Percentiles rank a stretch among this genome's conserved stretches.
phyloP scores from a whole-genome alignment of 2,888 invertebrate genomes.

The Cephus pulcher region DNA sequence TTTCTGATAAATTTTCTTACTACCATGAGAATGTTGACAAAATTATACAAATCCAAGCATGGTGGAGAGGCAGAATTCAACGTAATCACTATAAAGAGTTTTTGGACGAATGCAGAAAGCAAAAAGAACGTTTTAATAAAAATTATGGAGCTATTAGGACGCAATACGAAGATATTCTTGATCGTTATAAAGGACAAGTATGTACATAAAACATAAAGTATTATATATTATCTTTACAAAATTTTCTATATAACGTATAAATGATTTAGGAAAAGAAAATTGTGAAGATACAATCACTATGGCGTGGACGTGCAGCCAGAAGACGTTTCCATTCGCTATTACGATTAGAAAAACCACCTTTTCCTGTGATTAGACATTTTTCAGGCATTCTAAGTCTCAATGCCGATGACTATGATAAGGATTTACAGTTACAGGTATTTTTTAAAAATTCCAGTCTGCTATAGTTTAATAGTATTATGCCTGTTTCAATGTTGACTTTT shows the following conservation, averaged over 20 bases:
- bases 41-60: slow-evolving; percentile 72
- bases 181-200: slow-evolving; percentile 71
- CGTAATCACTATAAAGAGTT: slow-evolving; percentile 67
- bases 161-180: slow-evolving; percentile 64
- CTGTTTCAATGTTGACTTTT: neutral
- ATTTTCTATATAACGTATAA: neutral
- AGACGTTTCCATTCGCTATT: slow-evolving; percentile 74
- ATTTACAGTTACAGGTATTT: slow-evolving; percentile 72
- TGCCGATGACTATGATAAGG: slow-evolving; percentile 79
- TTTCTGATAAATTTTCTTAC: slow-evolving; percentile 65
- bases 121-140: slow-evolving; percentile 54
- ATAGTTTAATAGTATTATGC: neutral
- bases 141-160: slow-evolving; percentile 62
- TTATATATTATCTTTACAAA: neutral
- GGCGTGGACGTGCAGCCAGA: slow-evolving; percentile 75
- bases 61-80: slow-evolving; percentile 72
- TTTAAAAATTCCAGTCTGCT: neutral
- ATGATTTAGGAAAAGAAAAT: slow-evolving; percentile 69
- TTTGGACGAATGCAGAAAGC: slow-evolving; percentile 62
- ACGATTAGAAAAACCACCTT: slow-evolving; percentile 71
- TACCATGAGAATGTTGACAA: slow-evolving; percentile 66
- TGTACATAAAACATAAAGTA: slow-evolving; percentile 14
- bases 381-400: slow-evolving; percentile 78
- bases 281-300: slow-evolving; percentile 76
- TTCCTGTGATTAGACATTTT: slow-evolving; percentile 74